Conservation (phyloP, 2,797 vertebrate species). For the Pterois miles region DNA sequence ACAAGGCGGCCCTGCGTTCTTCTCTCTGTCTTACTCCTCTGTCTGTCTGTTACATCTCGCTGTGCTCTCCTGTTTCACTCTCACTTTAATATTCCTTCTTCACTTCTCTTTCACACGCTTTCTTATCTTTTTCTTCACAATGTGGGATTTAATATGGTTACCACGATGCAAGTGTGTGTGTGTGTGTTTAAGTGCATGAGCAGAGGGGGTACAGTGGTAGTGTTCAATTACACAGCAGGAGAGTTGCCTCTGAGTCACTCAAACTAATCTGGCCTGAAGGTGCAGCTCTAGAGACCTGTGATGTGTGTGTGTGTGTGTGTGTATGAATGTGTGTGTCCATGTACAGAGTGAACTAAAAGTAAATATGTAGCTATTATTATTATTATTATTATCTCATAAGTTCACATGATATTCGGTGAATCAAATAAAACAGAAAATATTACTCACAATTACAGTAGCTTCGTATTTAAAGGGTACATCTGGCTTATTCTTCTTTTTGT, state of each 20-base stretch:
- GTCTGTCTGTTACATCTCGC: constrained; percentile 40
- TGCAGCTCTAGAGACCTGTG: constrained; percentile 54
- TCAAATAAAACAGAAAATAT: not conserved
- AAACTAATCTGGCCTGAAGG: constrained; percentile 71
- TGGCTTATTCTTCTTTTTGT: not conserved
- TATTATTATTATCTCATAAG: not conserved
- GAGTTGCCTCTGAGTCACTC: constrained; percentile 65
- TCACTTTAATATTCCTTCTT: constrained; percentile 51
- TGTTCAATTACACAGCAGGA: constrained; percentile 68
- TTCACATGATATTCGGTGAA: not conserved
- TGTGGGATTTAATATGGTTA: constrained; percentile 27
- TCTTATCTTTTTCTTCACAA: constrained; percentile 24
- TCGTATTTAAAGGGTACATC: not conserved
- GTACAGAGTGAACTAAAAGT: not conserved
- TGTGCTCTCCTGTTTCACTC: constrained; percentile 42
- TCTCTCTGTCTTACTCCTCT: constrained; percentile 36
- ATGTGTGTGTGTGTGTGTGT: constrained; percentile 12
- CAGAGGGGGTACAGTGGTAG: constrained; percentile 38
- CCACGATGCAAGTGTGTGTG: constrained; percentile 14
- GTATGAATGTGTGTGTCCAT: not conserved
- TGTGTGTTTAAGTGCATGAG: constrained; percentile 34
- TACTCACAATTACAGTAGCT: not conserved
- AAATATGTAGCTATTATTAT: not conserved
- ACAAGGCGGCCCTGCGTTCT: constrained; percentile 51
- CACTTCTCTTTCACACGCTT: constrained; percentile 32